A percentile compares a stretch with the other conserved stretches of the same genome.
Evolutionary conservation across 2,797 vertebrate species (phyloP).

Genomic region (Gastrophryne carolinensis): DNA sequence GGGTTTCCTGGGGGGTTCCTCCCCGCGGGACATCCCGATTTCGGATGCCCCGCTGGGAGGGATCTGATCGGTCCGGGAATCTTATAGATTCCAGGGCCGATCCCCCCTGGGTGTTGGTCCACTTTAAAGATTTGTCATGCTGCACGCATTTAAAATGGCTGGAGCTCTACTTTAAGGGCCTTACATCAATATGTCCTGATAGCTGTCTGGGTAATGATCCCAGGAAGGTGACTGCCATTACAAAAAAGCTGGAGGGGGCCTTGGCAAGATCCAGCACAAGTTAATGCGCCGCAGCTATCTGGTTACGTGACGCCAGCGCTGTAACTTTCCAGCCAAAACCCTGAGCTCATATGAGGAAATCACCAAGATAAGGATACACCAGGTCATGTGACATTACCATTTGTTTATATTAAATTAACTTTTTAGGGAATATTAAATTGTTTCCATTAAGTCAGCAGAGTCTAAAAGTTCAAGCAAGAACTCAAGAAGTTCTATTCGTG

Average conservation of each 20-base stretch:
- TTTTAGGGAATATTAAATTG: neutral
- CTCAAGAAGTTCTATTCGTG: no score
- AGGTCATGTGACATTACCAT: neutral
- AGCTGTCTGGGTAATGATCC: neutral
- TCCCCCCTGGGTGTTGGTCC: no score
- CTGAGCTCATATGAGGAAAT: slow-evolving; percentile 4
- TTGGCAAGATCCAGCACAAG: neutral
- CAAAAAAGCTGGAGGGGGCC: neutral
- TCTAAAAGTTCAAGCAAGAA: neutral
- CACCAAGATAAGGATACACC: neutral
- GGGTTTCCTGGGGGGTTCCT: no score
- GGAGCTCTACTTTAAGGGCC: no score
- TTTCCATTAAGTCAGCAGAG: neutral
- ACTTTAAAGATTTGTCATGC: no score
- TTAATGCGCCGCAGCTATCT: slow-evolving; percentile 1
- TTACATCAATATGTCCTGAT: no score
- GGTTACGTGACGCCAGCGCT: neutral
- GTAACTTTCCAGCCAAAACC: slow-evolving; percentile 15
- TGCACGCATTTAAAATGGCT: no score
- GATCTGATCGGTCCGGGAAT: no score
- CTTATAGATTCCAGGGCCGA: no score
- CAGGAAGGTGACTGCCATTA: neutral
- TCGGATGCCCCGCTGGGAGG: no score
- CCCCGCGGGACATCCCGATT: no score
- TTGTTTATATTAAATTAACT: neutral